Evolutionary conservation across 2,113 vertebrate species (phyloP).

Genomic region (Zapus hudsonius): DNA sequence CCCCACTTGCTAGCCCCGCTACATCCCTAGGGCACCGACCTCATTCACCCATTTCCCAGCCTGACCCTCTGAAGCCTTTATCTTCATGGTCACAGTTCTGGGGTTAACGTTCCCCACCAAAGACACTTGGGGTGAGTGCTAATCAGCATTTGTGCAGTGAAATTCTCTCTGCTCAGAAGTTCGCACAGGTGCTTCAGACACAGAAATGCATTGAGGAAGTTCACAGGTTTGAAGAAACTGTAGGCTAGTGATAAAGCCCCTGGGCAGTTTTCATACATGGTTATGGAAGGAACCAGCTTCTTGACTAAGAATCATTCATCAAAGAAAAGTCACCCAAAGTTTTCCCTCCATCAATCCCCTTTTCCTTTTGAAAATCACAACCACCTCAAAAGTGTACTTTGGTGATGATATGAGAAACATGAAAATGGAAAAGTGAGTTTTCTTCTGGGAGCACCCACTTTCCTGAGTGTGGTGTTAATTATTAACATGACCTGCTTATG

Average conservation of each 20-base stretch:
- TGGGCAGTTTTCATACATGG: slow-evolving; percentile 57
- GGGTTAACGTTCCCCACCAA: not conserved
- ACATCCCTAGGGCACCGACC: rapidly evolving
- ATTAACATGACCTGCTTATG: slow-evolving; percentile 98
- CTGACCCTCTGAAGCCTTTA: rapidly evolving
- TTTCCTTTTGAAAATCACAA: slow-evolving; percentile 31
- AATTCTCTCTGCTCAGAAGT: slow-evolving; percentile 11
- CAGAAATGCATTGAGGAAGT: not conserved
- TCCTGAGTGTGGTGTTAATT: slow-evolving; percentile 92
- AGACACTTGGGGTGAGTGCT: not conserved
- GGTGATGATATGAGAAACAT: not conserved
- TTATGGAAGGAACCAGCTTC: not conserved
- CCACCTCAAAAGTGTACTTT: slow-evolving; percentile 50
- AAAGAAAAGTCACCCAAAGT: slow-evolving; percentile 47
- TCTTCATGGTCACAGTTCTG: not conserved
- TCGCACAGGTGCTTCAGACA: slow-evolving; percentile 15
- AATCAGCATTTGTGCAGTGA: not conserved
- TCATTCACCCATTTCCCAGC: not conserved
- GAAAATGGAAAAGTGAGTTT: slow-evolving; percentile 53
- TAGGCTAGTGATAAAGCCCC: not conserved
- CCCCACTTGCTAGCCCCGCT: rapidly evolving
- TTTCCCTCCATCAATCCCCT: slow-evolving; percentile 45
- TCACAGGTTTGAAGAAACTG: not conserved
- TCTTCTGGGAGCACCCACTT: slow-evolving; percentile 82
- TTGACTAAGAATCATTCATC: slow-evolving; percentile 52